A percentile compares a stretch with the other conserved stretches of the same genome.
These are phyloP conservation scores for Sebastes cheni DNA, from an alignment of 2,797 vertebrate genomes.

Conservation along the genomic window DNA sequence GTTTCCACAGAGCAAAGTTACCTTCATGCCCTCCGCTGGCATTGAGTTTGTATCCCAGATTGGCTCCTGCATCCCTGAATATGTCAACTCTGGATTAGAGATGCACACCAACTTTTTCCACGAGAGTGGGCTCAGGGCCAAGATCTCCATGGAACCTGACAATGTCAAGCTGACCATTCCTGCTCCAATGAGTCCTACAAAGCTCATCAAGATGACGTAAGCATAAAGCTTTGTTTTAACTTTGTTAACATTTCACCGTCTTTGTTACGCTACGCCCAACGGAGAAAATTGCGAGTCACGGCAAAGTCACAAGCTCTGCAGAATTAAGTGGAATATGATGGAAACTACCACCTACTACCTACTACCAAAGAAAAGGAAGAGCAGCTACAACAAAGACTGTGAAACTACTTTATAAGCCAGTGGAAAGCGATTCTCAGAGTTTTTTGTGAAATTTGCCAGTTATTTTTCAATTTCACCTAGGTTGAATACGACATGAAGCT, in stretches of 20 bases:
- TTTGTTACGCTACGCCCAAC: no score
- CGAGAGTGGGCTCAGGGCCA: slow-evolving; percentile 86
- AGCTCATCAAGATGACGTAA: slow-evolving; percentile 89
- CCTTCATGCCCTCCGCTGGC: slow-evolving; percentile 88
- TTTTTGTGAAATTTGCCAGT: no score
- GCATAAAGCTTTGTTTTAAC: neutral
- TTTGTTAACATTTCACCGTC: no score
- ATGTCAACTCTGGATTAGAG: slow-evolving; percentile 86
- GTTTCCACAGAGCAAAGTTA: slow-evolving; percentile 69
- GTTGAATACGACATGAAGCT: fast-evolving
- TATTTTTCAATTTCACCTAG: no score
- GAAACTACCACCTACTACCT: no score
- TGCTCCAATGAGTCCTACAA: slow-evolving; percentile 80
- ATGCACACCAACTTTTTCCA: slow-evolving; percentile 91
- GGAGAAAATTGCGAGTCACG: no score
- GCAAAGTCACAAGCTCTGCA: no score
- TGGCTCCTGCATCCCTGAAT: slow-evolving; percentile 88
- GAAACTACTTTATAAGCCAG: no score
- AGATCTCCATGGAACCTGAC: slow-evolving; percentile 75
- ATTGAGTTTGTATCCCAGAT: slow-evolving; percentile 90
- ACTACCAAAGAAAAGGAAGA: no score
- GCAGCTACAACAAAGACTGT: no score
- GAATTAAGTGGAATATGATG: no score
- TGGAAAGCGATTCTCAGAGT: no score
- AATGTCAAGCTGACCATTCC: slow-evolving; percentile 88